Evolutionary conservation across 2,797 vertebrate genomes (phyloP).

Genomic region (Nothura maculosa): DNA sequence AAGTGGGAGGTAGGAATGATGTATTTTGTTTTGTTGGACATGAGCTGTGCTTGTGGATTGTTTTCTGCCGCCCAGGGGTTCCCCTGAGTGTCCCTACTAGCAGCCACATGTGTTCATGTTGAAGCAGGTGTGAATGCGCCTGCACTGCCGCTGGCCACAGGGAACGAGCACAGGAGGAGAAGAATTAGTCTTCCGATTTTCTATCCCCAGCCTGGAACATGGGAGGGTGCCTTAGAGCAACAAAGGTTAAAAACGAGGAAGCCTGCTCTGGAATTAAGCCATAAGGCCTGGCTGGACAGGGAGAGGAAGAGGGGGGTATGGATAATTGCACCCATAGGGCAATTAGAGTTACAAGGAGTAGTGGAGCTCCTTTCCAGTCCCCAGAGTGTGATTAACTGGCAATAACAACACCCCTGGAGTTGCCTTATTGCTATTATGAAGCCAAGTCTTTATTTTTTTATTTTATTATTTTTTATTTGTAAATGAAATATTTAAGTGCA

Average conservation of each 20-base stretch:
- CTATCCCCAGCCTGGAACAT: background rate
- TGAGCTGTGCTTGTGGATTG: background rate
- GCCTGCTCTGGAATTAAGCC: conserved; percentile 27
- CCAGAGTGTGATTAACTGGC: conserved; percentile 66
- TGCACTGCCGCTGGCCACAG: background rate
- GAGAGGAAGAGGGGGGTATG: background rate
- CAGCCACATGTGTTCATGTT: rapidly evolving
- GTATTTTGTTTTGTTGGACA: background rate
- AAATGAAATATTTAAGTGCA: conserved; percentile 75
- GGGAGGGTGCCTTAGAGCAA: background rate
- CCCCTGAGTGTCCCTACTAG: background rate
- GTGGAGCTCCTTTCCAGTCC: conserved; percentile 22
- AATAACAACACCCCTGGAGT: conserved; percentile 47
- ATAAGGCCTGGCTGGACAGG: conserved; percentile 33
- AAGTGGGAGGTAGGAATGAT: background rate
- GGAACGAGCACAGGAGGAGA: background rate
- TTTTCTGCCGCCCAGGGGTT: background rate
- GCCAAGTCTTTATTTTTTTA: conserved; percentile 61
- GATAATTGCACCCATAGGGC: conserved; percentile 69
- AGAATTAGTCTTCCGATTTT: background rate
- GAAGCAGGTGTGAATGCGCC: background rate
- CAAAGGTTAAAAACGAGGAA: conserved; percentile 40
- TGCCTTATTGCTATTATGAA: conserved; percentile 66
- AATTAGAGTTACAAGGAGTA: conserved; percentile 59
- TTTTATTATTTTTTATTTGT: conserved; percentile 74